Percentiles rank a stretch among this genome's conserved stretches.
Evolutionary conservation across 2,888 invertebrate species (phyloP).

Genomic region (Pseudococcus jackbeardsleyi): DNA sequence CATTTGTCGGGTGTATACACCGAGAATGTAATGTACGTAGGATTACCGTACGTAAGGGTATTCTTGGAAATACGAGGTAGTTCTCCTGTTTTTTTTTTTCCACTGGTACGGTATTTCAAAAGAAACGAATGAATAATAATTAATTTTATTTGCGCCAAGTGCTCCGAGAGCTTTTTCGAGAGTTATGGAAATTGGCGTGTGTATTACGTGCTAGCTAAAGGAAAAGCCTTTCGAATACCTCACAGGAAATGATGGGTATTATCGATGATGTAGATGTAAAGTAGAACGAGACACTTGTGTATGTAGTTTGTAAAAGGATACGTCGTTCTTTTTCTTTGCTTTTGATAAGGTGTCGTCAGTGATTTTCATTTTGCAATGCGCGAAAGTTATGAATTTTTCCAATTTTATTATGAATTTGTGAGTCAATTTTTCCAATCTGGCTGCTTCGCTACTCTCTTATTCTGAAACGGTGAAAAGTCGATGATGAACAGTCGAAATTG

Average conservation of each 20-base stretch:
- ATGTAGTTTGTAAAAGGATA: not conserved
- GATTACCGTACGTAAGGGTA: slow-evolving; percentile 17
- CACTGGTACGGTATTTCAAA: not conserved
- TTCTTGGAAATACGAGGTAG: not conserved
- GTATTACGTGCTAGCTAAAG: not conserved
- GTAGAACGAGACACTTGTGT: not conserved
- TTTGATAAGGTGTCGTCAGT: not conserved
- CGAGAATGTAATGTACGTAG: slow-evolving; percentile 7
- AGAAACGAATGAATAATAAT: slow-evolving; percentile 44
- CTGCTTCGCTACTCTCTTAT: too few relatives aligned
- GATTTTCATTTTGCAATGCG: not conserved
- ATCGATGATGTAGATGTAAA: not conserved
- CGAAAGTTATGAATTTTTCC: not conserved
- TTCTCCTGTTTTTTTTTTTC: not conserved
- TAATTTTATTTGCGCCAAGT: slow-evolving; percentile 34
- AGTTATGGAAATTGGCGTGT: slow-evolving; percentile 33
- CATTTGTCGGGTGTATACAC: not conserved
- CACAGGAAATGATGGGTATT: not conserved
- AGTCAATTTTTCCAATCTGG: too few relatives aligned
- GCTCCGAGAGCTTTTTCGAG: slow-evolving; percentile 34
- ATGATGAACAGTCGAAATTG: too few relatives aligned
- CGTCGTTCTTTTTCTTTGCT: not conserved
- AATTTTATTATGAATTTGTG: too few relatives aligned
- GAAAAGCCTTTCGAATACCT: not conserved
- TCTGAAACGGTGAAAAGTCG: too few relatives aligned